Conservation (phyloP, 2,797 vertebrate species). For the Hypotaenidia okinawae region DNA sequence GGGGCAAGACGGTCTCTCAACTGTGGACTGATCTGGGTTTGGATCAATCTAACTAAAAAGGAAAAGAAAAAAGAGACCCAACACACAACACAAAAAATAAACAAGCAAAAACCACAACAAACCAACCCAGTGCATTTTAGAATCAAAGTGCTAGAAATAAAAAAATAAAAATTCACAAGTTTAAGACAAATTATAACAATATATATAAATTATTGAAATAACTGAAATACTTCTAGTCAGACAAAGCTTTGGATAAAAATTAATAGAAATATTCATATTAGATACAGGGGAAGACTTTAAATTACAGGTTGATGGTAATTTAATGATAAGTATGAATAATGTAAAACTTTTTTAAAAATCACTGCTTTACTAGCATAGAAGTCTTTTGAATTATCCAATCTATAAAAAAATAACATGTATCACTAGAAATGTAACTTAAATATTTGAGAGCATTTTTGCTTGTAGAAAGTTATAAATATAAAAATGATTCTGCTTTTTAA, state of each 20-base stretch:
- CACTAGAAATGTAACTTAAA: background rate
- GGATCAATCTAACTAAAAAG: constrained; percentile 86
- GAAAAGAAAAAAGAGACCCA: background rate
- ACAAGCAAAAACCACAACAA: background rate
- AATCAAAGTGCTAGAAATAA: background rate
- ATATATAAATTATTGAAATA: background rate
- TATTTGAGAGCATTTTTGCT: background rate
- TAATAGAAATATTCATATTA: background rate
- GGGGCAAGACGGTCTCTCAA: constrained; percentile 88
- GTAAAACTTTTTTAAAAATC: background rate
- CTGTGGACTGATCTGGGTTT: constrained; percentile 89
- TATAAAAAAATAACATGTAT: background rate
- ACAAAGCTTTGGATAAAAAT: background rate
- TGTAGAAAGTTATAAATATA: background rate
- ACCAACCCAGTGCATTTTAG: background rate
- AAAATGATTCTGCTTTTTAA: background rate
- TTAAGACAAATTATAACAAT: background rate
- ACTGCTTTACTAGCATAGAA: background rate
- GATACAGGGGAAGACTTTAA: background rate
- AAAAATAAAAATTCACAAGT: background rate
- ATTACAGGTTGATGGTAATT: background rate
- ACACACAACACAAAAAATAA: background rate
- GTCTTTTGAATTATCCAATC: background rate
- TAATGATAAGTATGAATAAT: background rate
- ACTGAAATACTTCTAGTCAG: background rate